Conservation (phyloP, 2,888 invertebrate species). For the Drosophila testacea region DNA sequence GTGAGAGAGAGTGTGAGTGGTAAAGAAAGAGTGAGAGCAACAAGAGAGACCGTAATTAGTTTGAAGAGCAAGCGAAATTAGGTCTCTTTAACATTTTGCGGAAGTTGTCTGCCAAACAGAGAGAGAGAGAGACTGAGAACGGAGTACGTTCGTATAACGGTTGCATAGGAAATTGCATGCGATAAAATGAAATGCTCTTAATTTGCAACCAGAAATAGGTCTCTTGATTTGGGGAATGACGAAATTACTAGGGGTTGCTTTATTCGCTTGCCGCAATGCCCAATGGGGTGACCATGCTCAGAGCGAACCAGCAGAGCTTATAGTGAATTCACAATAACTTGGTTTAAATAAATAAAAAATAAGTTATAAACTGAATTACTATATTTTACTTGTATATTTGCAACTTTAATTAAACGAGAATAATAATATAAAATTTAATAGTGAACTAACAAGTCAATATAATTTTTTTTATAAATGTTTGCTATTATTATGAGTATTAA, state of each 20-base stretch:
- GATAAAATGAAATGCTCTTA: slow-evolving; percentile 32
- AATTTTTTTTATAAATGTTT: too few species aligned
- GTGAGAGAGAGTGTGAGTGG: not conserved
- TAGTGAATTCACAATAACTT: slow-evolving; percentile 8
- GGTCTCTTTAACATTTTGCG: slow-evolving; percentile 46
- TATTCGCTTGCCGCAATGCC: slow-evolving; percentile 14
- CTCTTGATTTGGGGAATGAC: slow-evolving; percentile 5
- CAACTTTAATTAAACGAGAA: not conserved
- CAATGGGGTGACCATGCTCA: slow-evolving; percentile 50
- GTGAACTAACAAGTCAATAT: too few species aligned
- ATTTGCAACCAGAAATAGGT: not conserved
- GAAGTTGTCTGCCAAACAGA: slow-evolving; percentile 39
- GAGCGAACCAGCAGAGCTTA: slow-evolving; percentile 2
- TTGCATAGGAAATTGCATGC: slow-evolving; percentile 57
- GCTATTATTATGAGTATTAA: too few species aligned
- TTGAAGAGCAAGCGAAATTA: slow-evolving; percentile 32
- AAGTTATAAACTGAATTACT: too few species aligned
- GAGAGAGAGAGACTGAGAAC: not conserved
- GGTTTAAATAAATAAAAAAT: not conserved
- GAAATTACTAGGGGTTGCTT: slow-evolving; percentile 49
- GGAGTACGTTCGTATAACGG: slow-evolving; percentile 47
- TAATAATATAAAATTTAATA: too few species aligned
- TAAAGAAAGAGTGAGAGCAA: slow-evolving; percentile 3
- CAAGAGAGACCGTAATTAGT: slow-evolving; percentile 13
- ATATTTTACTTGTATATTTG: not conserved